Conservation (phyloP, 1,140 invertebrate species). For the Pseudomyrmex dendroicus region DNA sequence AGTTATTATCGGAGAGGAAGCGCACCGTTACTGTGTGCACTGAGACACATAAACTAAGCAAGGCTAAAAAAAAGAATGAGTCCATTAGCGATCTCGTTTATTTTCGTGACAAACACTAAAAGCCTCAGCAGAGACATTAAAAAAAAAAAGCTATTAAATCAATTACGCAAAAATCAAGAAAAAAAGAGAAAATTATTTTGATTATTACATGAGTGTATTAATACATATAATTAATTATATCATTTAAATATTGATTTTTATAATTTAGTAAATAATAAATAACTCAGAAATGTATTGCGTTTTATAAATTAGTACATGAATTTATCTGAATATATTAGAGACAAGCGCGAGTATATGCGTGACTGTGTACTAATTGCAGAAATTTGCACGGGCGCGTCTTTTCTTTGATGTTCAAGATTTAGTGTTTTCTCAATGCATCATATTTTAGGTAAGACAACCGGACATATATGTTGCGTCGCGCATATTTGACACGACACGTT, state of each 20-base stretch:
- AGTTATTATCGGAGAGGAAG: neutral
- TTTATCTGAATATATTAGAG: neutral
- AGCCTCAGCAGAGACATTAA: no score
- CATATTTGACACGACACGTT: slow-evolving; percentile 38
- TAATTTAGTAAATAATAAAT: no score
- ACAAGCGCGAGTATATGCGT: neutral
- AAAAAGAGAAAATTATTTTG: no score
- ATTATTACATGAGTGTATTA: neutral
- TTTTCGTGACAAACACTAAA: neutral
- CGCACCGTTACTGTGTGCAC: slow-evolving; percentile 2
- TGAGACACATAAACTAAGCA: neutral
- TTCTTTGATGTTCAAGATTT: neutral
- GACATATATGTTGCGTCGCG: neutral
- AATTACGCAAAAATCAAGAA: neutral
- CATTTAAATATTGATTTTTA: neutral
- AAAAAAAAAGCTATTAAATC: neutral
- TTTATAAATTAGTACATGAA: neutral
- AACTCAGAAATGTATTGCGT: no score
- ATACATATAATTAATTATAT: neutral
- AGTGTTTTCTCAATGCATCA: neutral
- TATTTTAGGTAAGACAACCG: slow-evolving; percentile 1
- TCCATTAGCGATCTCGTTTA: neutral
- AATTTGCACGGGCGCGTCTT: neutral
- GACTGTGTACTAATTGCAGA: neutral
- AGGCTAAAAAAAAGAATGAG: slow-evolving; percentile 5